Evolutionary conservation across 2,888 invertebrate species (phyloP), one percentile per base, ranked within the genome.

Genomic region (Mythimna loreyi): DNA sequence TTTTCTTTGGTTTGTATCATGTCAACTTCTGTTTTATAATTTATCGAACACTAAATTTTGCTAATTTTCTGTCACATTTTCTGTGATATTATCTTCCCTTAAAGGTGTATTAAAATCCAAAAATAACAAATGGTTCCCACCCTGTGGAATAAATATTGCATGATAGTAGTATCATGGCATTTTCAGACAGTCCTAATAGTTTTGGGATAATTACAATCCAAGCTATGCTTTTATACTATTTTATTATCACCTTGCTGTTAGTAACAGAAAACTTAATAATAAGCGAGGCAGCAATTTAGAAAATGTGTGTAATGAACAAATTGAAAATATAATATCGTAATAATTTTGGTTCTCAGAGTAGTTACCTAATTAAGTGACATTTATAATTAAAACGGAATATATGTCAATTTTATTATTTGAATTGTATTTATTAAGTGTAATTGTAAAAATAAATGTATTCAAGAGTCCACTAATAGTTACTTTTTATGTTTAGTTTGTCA

Each of bases 401-500:
- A 61, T 80, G 64, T 74, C 75, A 72, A 83, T 72, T 76, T 72
- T 75, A 75, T 65, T 79, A 67, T 59, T 79, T 78, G 30, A 75
- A 75, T 67, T 67, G 43, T 84, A 77, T 78, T 79, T 79, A 83
- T 67, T 77, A 81, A 67, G 67, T 55, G 55, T 74, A 70, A 68
- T 70, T 85, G 67, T 84, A 85, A 69, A 72, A 81, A 75, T 78
- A 69, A 76, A 76, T 76, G 73, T 83, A 84, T 84, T 82, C 73
- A 78, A 80, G 77, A 87, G 84, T 86, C 87, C 84, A 84, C 85
- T 84, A 85, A 75, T 85, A 84, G 75, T 83, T 83, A 80, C 59
- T 81, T 78, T 83, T 80, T 53, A 74, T 67, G 81, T 90, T 88
- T 89, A 89, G 88, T 86, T 87, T 79, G 90, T 90, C 89, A 90